Evolutionary conservation across 1,140 invertebrate species (phyloP), one percentile per base, ranked within the genome.

Genomic region (Drosophila melanica): DNA sequence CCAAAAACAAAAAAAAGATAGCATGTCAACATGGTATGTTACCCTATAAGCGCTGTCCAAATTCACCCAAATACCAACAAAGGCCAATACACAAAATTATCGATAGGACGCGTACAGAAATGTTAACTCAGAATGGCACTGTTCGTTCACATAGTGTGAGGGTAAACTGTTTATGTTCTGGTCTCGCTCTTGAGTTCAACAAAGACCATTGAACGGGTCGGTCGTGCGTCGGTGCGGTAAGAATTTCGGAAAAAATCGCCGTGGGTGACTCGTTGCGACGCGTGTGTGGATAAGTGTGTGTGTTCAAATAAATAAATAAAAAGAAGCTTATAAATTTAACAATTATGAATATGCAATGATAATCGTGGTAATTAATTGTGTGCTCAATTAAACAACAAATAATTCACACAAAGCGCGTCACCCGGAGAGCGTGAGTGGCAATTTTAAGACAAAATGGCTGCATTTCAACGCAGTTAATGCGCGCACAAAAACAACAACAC

Each of bases 401-500:
- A 67, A 37, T 45, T 35, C 33, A 55, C 42, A 41, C 63, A 7
- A 51, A 55, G 63, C 50, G 41, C 62, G 41, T 58, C 62, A 58
- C 53, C 37, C 62, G 37, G 37, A 79, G 72, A 68, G 78, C 62
- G 80, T 72, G 74, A 80, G 77, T 80, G 81, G 81, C 81, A 85
- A 85, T 84, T 84, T 77, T 69, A 82, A 85, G 80, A 84, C 80
- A 84, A 85, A 85, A 85, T 85, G 81, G 81, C 81, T 85, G 81
- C 81, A 85, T 85, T 80, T 84, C 81, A 85, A 85, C 77, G 81
- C 81, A 84, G 85, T 84, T 84, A 84, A 84, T 80, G 75, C 79
- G 71, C 79, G 68, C 65, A 75, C 81, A 69, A 79, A 57, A 75
- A 70, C 65, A 63, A 54, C 64, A 58, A 48, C 63, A 58, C 39